These are phyloP conservation scores for Plutomurus gul DNA, from an alignment of 1,140 invertebrate genomes.

Conservation along the genomic window DNA sequence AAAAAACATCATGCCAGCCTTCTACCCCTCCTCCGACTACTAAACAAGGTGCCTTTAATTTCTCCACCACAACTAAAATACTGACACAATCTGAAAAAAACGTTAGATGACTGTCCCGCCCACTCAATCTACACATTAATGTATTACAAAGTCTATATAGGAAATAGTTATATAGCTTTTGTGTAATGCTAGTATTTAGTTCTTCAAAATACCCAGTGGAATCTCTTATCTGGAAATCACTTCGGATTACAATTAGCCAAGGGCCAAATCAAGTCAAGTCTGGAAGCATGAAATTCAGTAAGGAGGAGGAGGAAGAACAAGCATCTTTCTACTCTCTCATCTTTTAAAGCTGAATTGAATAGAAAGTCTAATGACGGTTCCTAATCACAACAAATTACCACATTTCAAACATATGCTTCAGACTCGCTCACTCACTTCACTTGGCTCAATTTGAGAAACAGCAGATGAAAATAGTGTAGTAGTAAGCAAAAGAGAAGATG, in stretches of 20 bases:
- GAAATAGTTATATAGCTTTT: background rate
- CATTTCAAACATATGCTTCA: conserved; percentile 32
- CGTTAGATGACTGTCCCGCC: background rate
- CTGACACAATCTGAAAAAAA: background rate
- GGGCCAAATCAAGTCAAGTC: background rate
- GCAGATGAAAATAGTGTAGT: no score
- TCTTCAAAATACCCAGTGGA: no score
- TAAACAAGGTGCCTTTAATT: conserved; percentile 19
- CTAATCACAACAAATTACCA: conserved; percentile 38
- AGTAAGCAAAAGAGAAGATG: background rate
- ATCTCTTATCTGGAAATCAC: no score
- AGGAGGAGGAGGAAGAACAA: background rate
- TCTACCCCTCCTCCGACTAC: conserved; percentile 8
- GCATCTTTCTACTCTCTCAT: background rate
- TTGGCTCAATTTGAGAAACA: background rate
- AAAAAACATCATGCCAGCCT: conserved; percentile 2
- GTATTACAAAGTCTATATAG: background rate
- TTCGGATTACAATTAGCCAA: background rate
- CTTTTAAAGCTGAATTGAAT: background rate
- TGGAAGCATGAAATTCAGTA: background rate
- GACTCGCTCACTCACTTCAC: background rate
- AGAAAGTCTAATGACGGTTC: conserved; percentile 7
- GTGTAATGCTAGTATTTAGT: no score
- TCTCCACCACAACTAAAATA: background rate
- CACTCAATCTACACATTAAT: conserved; percentile 13